A percentile compares a stretch with the other conserved stretches of the same genome.
These are phyloP conservation scores for Haliclona indistincta DNA, from an alignment of 37 sponge, comb jelly and placozoan species.

Conservation along the genomic window DNA sequence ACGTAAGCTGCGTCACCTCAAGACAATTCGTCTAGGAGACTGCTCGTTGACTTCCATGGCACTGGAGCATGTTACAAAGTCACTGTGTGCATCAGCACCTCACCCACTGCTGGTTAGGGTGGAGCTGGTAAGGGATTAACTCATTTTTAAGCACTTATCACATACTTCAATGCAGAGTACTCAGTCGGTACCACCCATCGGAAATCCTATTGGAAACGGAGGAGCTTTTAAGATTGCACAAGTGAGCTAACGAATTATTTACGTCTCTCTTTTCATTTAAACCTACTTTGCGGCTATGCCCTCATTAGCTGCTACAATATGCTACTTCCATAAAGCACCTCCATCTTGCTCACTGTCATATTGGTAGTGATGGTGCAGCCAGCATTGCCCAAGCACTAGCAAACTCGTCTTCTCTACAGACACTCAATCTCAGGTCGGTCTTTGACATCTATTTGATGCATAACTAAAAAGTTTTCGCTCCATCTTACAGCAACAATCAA, in stretches of 20 bases:
- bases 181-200: slow-evolving; percentile 8
- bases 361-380: slow-evolving; percentile 62
- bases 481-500: slow-evolving; percentile 38
- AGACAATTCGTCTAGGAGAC: background rate
- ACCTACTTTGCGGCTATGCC: background rate
- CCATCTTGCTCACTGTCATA: slow-evolving; percentile 20
- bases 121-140: background rate
- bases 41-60: background rate
- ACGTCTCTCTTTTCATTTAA: no score
- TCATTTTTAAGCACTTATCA: no score
- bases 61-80: background rate
- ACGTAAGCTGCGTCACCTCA: background rate
- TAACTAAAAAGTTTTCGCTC: background rate
- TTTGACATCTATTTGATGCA: background rate
- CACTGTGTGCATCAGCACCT: background rate
- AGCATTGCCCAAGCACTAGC: slow-evolving; percentile 47
- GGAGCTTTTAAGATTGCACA: slow-evolving; percentile 55
- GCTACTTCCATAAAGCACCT: slow-evolving; percentile 34
- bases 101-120: background rate
- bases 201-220: slow-evolving; percentile 66
- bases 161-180: slow-evolving; percentile 26
- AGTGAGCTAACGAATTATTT: slow-evolving; percentile 46
- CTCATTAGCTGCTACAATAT: background rate
- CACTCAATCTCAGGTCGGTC: slow-evolving; percentile 53
- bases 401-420: slow-evolving; percentile 19